Base-by-base conservation (phyloP, 2,113 vertebrate genomes). In the Pimephales promelas region DNA sequence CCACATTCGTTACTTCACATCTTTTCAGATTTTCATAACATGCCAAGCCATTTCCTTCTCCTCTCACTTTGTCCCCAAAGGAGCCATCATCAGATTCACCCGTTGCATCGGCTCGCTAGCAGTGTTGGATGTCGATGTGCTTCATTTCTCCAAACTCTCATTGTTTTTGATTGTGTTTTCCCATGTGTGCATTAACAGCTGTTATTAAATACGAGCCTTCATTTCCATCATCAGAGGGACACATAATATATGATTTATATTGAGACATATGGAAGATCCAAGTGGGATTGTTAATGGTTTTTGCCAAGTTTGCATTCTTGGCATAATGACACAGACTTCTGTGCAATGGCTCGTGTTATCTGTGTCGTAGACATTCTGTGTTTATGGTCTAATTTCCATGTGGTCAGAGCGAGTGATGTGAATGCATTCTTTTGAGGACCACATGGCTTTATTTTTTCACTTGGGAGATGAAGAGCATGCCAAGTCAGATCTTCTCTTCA, bases 361-460 rank as follows among this genome's bases (percentile, higher is more conserved):
- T 45, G 76, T 78, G 54, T 78, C 56, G 24, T 43, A 43, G 56
- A 43, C n/a, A 4, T 14, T 75, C 8, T 75, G 73, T 56, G 52
- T 77, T 57, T 77, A 59, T 57, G 74, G 26, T 56, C 10, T 34
- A 40, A 76, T 57, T 76, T 57, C 52, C 52, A 77, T 78, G 56
- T 43, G 76, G 76, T 78, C 34, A 43, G 13, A 84, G 22, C 31
- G 81, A 80, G 86, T 90, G 86, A 89, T 88, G 59, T 89, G 87
- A 85, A 90, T 88, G 90, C 74, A 54, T 83, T 90, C 81, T 91
- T 83, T 61, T 85, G 84, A 85, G 84, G 86, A 89, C 84, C 89
- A 88, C 87, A 75, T 43, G 81, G 72, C 84, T 62, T 81, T 86
- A 54, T 88, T 90, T 88, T 91, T 88, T 77, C 82, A 74, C 52